Percentiles rank a stretch among this genome's conserved stretches.
Conservation (phyloP, 2,888 invertebrate genomes). For the Nyleta sp. region DNA sequence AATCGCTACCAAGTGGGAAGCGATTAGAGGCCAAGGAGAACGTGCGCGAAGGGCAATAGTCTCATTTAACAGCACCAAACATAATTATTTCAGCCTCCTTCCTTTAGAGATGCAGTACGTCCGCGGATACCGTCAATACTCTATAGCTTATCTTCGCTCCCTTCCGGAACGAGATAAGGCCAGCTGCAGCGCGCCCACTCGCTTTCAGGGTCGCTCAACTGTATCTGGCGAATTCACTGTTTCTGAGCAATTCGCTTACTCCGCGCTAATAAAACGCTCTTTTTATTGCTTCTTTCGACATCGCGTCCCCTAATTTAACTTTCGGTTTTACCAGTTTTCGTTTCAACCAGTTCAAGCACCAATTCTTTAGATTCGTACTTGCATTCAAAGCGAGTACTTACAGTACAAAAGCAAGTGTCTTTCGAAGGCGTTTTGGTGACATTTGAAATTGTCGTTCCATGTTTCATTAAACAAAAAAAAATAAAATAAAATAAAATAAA, state of each 20-base stretch:
- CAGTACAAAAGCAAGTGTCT: too few species aligned
- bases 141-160: conserved; percentile 44
- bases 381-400: not conserved
- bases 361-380: not conserved
- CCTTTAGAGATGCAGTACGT: too few species aligned
- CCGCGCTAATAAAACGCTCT: conserved; percentile 34
- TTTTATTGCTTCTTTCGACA: conserved; percentile 26
- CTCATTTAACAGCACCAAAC: too few species aligned
- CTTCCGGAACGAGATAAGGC: conserved; percentile 35
- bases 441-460: too few species aligned
- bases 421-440: too few species aligned
- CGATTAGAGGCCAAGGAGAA: too few species aligned
- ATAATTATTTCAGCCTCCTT: too few species aligned
- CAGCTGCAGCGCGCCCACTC: conserved; percentile 25
- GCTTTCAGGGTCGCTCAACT: conserved; percentile 45
- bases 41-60: too few species aligned
- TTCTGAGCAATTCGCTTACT: conserved; percentile 23
- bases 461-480: too few species aligned
- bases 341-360: not conserved
- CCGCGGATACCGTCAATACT: too few species aligned
- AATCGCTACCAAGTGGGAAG: too few species aligned
- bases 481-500: too few species aligned
- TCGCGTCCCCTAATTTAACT: conserved; percentile 33
- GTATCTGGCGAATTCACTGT: conserved; percentile 39
- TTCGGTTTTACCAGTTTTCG: conserved; percentile 9